Percentiles rank a stretch among this genome's conserved stretches.
These are phyloP conservation scores for Lamellibrachia satsuma DNA, from an alignment of 2,888 invertebrate genomes.

Conservation along the genomic window DNA sequence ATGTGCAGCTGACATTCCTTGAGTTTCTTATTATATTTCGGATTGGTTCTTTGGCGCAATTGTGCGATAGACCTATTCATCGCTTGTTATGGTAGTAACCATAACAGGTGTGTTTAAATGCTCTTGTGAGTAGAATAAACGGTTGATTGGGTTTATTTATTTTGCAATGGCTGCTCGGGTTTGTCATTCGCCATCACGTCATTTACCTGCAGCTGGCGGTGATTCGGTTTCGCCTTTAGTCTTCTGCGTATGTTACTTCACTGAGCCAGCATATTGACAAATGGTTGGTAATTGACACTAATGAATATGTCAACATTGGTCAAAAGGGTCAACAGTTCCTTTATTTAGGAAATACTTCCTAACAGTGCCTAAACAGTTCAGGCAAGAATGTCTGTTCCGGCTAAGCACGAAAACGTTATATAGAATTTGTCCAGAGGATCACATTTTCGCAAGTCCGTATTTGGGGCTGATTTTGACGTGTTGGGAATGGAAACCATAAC, in stretches of 20 bases:
- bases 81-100: too few species aligned
- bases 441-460: background rate
- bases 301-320: background rate
- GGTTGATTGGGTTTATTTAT: too few species aligned
- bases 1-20: too few species aligned
- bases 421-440: background rate
- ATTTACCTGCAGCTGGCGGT: too few species aligned
- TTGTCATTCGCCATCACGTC: too few species aligned
- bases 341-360: background rate
- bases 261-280: background rate
- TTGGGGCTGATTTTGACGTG: background rate
- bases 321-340: background rate
- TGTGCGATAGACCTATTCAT: too few species aligned
- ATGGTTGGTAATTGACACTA: background rate
- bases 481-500: background rate
- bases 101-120: too few species aligned
- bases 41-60: too few species aligned
- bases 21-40: too few species aligned
- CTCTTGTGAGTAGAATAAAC: too few species aligned
- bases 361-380: too few species aligned
- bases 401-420: background rate
- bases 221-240: background rate
- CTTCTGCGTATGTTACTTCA: background rate
- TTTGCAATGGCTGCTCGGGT: too few species aligned
- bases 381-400: background rate